Base-by-base conservation (phyloP, 2,888 invertebrate genomes). In the Campoletis raptor region DNA sequence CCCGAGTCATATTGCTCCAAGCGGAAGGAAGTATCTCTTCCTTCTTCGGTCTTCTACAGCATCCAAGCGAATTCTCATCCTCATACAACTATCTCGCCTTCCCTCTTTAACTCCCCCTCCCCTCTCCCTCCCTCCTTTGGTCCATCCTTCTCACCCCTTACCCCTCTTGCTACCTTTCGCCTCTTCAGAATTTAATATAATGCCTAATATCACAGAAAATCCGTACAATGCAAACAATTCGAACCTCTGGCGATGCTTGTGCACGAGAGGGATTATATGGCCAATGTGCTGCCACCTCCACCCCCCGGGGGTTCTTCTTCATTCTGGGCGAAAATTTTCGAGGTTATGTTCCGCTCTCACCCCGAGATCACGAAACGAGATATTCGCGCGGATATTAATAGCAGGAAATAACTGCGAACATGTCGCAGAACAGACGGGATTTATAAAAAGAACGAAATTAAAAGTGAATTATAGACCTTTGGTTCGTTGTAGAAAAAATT, bases 101-200 rank as follows among this genome's bases (percentile, higher is more conserved):
- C 42, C 69, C 76, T 64, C 76, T 76, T 76, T 61, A 64, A 10
- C 40, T 36, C 8, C 40, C 24, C 42, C 45, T 36, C 30, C 42
- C 57, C 76, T 45, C 76, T 76, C 40, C 40, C 8, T 24, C 24
- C 42, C 45, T 52, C 52, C 36, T 12, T n/a, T 36, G n/a, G 57
- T 40, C 61, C 36, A 9, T 30, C 69, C 24, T 36, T 42, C 37
- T 37, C 3, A 1, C 37, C 70, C 42, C 42, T 42, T 36, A 36
- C 77, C 88, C 86, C 85, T 79, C 76, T 74, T 81, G 81, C 64
- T 79, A 30, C 81, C 87, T 83, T 85, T 87, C 87, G 90, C 89
- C 89, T 90, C 91, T 90, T 90, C 89, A 90, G 91, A 92, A 92
- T 92, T 92, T 92, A 92, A 92, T 92, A 92, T 91, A 92, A 92